Percentiles rank a stretch among this genome's conserved stretches.
Evolutionary conservation across 1,140 invertebrate genomes (phyloP).

Genomic region (Philaenus spumarius): DNA sequence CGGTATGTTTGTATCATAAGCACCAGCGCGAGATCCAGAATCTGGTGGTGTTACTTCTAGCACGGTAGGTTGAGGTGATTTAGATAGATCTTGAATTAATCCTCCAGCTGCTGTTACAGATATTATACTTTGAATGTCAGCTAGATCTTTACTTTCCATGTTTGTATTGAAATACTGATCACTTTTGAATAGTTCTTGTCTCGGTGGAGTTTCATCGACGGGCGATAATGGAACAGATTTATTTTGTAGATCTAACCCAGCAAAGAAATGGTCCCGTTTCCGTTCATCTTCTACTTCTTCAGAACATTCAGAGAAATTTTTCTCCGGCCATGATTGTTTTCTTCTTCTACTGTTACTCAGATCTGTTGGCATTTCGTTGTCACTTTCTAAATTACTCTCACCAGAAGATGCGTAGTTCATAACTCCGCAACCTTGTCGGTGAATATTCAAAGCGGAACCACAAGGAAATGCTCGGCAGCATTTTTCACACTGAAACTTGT

Average conservation of each 20-base stretch:
- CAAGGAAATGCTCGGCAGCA: conserved; percentile 70
- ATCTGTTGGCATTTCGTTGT: conserved; percentile 29
- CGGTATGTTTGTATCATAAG: not conserved
- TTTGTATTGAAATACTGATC: conserved; percentile 6
- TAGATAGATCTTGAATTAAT: conserved; percentile 25
- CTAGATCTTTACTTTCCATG: conserved; percentile 56
- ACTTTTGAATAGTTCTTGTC: conserved; percentile 21
- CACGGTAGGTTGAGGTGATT: conserved; percentile 26
- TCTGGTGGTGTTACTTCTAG: conserved; percentile 28
- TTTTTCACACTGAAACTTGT: conserved; percentile 61
- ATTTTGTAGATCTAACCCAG: conserved; percentile 67
- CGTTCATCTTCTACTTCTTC: conserved; percentile 40
- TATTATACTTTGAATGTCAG: conserved; percentile 78
- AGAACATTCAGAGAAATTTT: conserved; percentile 13
- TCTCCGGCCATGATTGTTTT: not conserved
- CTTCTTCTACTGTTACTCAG: conserved; percentile 11
- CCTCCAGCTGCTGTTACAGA: conserved; percentile 46
- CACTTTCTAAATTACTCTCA: conserved; percentile 24
- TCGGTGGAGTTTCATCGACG: conserved; percentile 14
- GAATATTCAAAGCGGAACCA: conserved; percentile 58
- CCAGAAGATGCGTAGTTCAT: conserved; percentile 7
- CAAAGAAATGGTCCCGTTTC: conserved; percentile 67
- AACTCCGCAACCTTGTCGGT: conserved; percentile 35
- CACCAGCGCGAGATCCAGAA: conserved; percentile 10
- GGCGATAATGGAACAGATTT: conserved; percentile 31